These are phyloP conservation scores for Lepisosteus osseus DNA, from an alignment of 2,113 vertebrate genomes.

Conservation along the genomic window DNA sequence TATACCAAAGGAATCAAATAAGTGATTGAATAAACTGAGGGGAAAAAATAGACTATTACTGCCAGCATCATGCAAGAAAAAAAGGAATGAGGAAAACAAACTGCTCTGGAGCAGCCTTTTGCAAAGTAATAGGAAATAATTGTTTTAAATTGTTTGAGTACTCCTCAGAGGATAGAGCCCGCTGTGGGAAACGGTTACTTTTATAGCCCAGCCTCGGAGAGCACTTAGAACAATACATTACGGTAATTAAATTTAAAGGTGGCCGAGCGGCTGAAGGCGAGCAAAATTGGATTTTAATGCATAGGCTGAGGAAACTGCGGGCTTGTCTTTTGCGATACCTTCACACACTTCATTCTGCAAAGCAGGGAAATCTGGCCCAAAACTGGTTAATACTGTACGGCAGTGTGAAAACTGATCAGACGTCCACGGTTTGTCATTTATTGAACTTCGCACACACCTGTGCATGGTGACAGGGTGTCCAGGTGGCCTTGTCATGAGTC, in stretches of 20 bases:
- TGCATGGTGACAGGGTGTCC: too few relatives aligned
- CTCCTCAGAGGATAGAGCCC: conserved; percentile 46
- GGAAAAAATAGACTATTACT: background rate
- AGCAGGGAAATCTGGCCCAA: too few relatives aligned
- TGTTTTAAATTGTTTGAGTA: conserved; percentile 28
- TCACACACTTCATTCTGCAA: conserved; percentile 7
- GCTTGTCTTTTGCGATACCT: conserved; percentile 36
- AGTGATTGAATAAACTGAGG: too few relatives aligned
- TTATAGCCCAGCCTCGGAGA: conserved; percentile 53
- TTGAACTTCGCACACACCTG: too few relatives aligned
- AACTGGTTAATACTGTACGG: too few relatives aligned
- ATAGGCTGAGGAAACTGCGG: conserved; percentile 6
- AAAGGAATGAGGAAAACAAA: conserved; percentile 55
- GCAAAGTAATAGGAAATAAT: conserved; percentile 21
- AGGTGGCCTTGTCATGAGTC: too few relatives aligned
- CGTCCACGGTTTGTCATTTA: too few relatives aligned
- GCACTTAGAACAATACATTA: conserved; percentile 69
- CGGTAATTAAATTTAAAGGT: conserved; percentile 68
- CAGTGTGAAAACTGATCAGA: too few relatives aligned
- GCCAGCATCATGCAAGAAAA: conserved; percentile 34
- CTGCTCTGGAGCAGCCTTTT: conserved; percentile 15
- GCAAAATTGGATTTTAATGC: conserved; percentile 61
- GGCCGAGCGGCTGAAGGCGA: conserved; percentile 52
- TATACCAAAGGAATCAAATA: too few relatives aligned
- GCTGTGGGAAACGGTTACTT: conserved; percentile 49